Evolutionary conservation across 53 echinoderm and acorn worm genomes (phyloP).

Genomic region (Antedon mediterranea): DNA sequence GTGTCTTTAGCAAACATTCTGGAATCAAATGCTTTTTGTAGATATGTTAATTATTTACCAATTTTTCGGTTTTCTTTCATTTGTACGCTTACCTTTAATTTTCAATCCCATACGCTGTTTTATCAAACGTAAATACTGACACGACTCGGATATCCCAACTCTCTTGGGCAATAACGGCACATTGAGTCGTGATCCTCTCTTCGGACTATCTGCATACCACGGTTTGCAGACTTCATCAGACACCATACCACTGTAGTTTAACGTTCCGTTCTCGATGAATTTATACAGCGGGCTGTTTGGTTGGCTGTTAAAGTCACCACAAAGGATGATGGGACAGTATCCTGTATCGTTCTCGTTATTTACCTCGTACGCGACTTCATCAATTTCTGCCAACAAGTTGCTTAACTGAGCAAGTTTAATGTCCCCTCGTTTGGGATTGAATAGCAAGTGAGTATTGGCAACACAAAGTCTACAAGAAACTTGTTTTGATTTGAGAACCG

Average conservation of each 20-base stretch:
- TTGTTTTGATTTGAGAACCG: constrained; percentile 33
- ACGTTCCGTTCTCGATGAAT: constrained; percentile 37
- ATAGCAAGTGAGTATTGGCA: constrained; percentile 86
- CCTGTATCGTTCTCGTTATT: not conserved
- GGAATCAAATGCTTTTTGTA: too few relatives aligned
- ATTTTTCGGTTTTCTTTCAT: too few relatives aligned
- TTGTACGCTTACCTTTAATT: not conserved
- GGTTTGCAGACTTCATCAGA: constrained; percentile 58
- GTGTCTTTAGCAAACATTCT: too few relatives aligned
- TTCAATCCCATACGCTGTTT: constrained; percentile 8
- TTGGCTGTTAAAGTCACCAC: constrained; percentile 87
- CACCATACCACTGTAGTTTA: constrained; percentile 40
- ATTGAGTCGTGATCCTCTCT: constrained; percentile 3
- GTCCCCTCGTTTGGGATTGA: constrained; percentile 82
- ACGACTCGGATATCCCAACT: constrained; percentile 42
- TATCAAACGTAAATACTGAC: constrained; percentile 38
- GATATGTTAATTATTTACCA: not conserved
- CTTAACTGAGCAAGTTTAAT: constrained; percentile 86
- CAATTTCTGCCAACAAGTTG: constrained; percentile 67
- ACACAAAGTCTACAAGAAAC: constrained; percentile 39
- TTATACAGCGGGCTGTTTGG: constrained; percentile 57
- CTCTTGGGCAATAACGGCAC: constrained; percentile 47
- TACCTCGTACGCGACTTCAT: constrained; percentile 28
- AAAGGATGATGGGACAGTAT: constrained; percentile 51
- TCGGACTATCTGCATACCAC: constrained; percentile 3